Evolutionary conservation across 1,140 invertebrate genomes (phyloP), one percentile per base, ranked within the genome.

Genomic region (Caenorhabditis remanei): DNA sequence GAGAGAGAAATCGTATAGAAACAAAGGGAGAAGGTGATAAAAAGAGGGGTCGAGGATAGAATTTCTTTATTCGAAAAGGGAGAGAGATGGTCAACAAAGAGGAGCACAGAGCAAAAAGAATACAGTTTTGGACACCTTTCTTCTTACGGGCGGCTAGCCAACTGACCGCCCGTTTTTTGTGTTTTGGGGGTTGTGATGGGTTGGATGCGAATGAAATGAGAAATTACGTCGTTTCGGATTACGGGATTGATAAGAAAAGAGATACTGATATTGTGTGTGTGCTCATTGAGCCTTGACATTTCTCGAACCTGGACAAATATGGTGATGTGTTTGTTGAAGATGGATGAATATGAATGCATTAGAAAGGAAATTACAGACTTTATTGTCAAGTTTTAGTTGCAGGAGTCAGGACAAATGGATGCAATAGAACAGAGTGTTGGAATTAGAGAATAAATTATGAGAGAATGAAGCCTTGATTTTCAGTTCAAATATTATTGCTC

Each of bases 91-190:
- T 79, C n/a, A n/a, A 79, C 46, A 53, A 11, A 53, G 2, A n/a
- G 13, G 43, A 32, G 32, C 32, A 32, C 32, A 32, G 41, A 79
- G 43, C 43, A 53, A 21, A 79, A 50, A 48, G 46, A 53, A 79
- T 50, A 79, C 46, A 21, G 71, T 79, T 79, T 79, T 50, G 71
- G 71, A 79, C 71, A 79, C 71, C 71, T 79, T 79, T 79, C 53
- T 50, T 79, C 46, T 24, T 13, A 79, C 46, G 71, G 71, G 21
- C 71, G 43, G 71, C n/a, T 32, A 11, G 50, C 11, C 24, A 32
- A 32, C 24, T 63, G 21, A 21, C 61, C 61, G 61, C n/a, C 11
- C 21, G 24, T 53, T 21, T 14, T 58, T n/a, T n/a, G n/a, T n/a
- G 56, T 8, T 11, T 11, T 11, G 61, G n/a, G 24, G 41, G 13